Percentiles rank a stretch among this genome's conserved stretches.
Conservation (phyloP, 2,888 invertebrate genomes). For the Tinea semifulvella region DNA sequence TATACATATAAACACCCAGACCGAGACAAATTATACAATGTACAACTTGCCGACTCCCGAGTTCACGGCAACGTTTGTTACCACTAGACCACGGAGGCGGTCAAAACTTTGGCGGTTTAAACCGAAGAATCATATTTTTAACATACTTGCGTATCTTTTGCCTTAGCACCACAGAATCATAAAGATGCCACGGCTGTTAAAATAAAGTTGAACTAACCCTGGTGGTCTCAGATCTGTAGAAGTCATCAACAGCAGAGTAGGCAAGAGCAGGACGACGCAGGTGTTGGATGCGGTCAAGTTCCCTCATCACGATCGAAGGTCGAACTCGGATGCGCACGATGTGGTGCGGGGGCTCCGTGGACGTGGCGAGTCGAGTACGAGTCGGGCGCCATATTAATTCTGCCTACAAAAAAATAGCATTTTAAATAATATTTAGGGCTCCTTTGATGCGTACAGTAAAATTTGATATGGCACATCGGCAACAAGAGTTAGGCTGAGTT, state of each 20-base stretch:
- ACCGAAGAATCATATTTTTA: too few species aligned
- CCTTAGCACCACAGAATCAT: background rate
- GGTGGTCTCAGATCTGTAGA: constrained; percentile 78
- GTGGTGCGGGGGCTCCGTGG: constrained; percentile 65
- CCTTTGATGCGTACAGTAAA: too few species aligned
- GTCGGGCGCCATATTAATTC: constrained; percentile 57
- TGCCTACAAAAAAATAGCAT: constrained; percentile 40
- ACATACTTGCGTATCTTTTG: too few species aligned
- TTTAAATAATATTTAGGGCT: background rate
- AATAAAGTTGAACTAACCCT: constrained; percentile 59
- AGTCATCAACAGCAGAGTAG: constrained; percentile 76
- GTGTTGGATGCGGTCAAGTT: constrained; percentile 74
- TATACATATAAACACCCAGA: too few species aligned
- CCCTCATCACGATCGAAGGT: constrained; percentile 72
- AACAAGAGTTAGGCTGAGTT: too few species aligned
- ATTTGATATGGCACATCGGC: too few species aligned
- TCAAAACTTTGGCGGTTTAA: background rate
- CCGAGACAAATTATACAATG: too few species aligned
- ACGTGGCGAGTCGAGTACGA: constrained; percentile 69
- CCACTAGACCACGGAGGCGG: background rate
- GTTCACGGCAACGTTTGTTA: background rate
- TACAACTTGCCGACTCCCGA: background rate
- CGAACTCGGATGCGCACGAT: constrained; percentile 67
- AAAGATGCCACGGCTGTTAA: background rate
- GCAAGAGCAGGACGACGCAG: constrained; percentile 68